A percentile compares a stretch with the other conserved stretches of the same genome.
These are phyloP conservation scores for Lophochroa leadbeateri DNA, from an alignment of 2,113 vertebrate genomes.

Conservation along the genomic window DNA sequence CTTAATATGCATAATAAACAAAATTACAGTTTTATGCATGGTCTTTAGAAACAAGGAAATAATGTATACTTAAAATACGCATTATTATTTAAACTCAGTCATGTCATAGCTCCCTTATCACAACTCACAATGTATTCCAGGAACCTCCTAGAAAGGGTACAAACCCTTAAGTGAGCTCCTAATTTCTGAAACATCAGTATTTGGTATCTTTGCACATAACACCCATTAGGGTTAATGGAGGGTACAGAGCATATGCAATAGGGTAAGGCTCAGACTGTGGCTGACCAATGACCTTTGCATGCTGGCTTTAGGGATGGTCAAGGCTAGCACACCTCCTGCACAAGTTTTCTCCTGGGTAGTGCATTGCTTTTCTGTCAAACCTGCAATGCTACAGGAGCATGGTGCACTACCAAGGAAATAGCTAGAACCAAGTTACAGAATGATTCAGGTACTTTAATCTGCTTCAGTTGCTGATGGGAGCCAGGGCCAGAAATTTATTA, in stretches of 20 bases:
- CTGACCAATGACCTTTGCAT: neutral
- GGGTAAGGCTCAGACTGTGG: rapidly evolving
- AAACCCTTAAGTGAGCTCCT: neutral
- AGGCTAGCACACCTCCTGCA: neutral
- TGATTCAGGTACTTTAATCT: neutral
- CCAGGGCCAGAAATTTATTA: neutral
- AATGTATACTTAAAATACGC: neutral
- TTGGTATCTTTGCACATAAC: neutral
- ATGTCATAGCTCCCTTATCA: neutral
- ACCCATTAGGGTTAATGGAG: neutral
- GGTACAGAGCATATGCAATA: neutral
- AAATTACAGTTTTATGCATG: neutral
- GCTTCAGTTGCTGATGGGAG: neutral
- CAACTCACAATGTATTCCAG: neutral
- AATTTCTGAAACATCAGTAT: neutral
- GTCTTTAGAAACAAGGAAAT: neutral
- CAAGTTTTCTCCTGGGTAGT: neutral
- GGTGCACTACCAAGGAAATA: neutral
- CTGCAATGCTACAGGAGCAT: rapidly evolving
- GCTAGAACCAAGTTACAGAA: neutral
- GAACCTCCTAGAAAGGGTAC: neutral
- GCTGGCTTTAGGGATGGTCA: neutral
- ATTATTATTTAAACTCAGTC: neutral
- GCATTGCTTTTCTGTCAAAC: neutral
- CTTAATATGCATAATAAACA: neutral